Base-by-base conservation (phyloP, 1,140 invertebrate genomes). In the Uloborus diversus region DNA sequence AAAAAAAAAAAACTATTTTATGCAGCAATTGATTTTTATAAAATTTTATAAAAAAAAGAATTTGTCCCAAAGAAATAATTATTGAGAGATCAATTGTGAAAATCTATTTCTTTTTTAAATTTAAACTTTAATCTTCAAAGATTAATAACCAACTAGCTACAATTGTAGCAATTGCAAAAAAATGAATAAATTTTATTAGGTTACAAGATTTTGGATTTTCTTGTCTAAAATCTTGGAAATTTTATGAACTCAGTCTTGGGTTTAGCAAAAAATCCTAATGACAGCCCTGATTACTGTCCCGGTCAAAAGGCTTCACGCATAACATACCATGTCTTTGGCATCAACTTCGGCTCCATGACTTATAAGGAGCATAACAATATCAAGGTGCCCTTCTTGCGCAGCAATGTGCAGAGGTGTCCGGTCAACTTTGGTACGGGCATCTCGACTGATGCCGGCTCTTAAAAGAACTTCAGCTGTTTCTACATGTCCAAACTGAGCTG, bases 401-500 rank as follows among this genome's bases (percentile, higher is more conserved):
- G 95, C 95, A 84, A 95, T 90, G 87, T 96, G 94, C 37, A 98
- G 86, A 51, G 96, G 93, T 27, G 96, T 97, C 83, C 94, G 89
- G 85, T 96, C 94, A 1, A 97, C 94, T 89, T 98, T 98, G 17
- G 95, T 97, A 82, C 93, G 90, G 3, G 94, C 92, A 88, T 97
- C 95, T 83, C 92, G 90, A 33, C 92, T 93, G 80, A 96, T 94
- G 56, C 95, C 95, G 35, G 94, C 93, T 81, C 92, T 89, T 28
- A 97, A 87, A 37, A 98, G 88, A 78, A 95, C 90, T 83, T 94
- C 92, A 79, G 93, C 94, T 62, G 94, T 93, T 81, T 92, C 92
- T 57, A 90, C 85, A 85, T 96, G 94, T 84, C 94, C 94, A 86
- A 92, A 91, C 86, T 92, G 91, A 14, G 94, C 93, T 37, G 95